These are phyloP conservation scores for Bucco capensis DNA, from an alignment of 2,113 vertebrate genomes.

Conservation along the genomic window DNA sequence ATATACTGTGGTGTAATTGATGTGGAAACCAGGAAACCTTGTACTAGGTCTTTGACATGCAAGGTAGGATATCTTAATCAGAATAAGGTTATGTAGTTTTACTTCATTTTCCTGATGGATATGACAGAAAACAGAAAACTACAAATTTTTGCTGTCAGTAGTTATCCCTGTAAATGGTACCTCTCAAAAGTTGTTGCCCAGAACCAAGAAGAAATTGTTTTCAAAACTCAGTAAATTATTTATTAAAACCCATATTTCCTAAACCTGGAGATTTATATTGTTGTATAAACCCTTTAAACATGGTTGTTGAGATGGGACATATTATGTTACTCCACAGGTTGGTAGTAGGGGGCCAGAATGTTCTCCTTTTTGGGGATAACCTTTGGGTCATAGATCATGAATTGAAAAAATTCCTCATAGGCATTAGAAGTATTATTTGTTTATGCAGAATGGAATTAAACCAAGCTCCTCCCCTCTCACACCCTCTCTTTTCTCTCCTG, in stretches of 20 bases:
- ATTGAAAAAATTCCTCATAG: not conserved
- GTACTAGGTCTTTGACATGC: slow-evolving; percentile 99
- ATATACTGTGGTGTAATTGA: slow-evolving; percentile 97
- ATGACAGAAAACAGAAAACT: not conserved
- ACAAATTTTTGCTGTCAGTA: not conserved
- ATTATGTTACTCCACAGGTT: not conserved
- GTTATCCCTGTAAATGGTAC: not conserved
- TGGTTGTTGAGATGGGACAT: not conserved
- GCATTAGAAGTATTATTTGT: not conserved
- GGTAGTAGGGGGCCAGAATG: not conserved
- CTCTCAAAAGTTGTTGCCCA: not conserved
- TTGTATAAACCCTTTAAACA: not conserved
- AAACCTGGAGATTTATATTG: not conserved
- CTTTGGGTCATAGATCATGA: not conserved
- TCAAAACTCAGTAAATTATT: not conserved
- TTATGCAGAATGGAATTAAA: not conserved
- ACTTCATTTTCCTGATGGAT: not conserved
- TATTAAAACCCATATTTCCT: not conserved
- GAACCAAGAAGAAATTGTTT: not conserved
- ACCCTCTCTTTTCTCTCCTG: not conserved
- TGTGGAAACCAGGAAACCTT: slow-evolving; percentile 93
- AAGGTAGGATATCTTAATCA: slow-evolving; percentile 81
- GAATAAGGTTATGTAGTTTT: not conserved
- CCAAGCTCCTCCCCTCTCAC: not conserved
- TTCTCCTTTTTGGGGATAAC: not conserved